Evolutionary conservation across 2,113 vertebrate species (phyloP), one percentile per base, ranked within the genome.

Genomic region (Motacilla tschutschensis): DNA sequence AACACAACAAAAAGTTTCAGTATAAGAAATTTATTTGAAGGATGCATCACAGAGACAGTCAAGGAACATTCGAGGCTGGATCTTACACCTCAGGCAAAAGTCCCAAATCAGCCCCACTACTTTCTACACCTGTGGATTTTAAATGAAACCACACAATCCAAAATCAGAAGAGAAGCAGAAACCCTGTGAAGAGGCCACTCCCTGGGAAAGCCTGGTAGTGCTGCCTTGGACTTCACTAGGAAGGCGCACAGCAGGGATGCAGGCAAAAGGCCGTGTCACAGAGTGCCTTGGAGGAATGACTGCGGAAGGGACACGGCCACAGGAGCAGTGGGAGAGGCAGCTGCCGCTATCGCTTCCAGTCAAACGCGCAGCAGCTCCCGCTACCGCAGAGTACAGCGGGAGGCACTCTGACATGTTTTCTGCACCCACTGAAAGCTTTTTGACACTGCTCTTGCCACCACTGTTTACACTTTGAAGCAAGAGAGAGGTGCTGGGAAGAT

Each of bases 201-300:
- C 35, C 43, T 36, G 25, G 24, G 33, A 72, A 20, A 92, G n/a
- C 29, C 26, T 31, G 48, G n/a, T 43, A 83, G 46, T 2, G 31
- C 59, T 69, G 76, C 41, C 59, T 31, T 18, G 40, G 50, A 41
- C 29, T 20, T 8, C 1, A 0, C 9, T 4, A 33, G 20, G 51
- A 81, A 57, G 69, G 63, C 8, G 24, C 11, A 14, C 4, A 55
- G 47, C 33, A 44, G 14, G 2, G 28, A 18, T 28, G 28, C 48
- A 43, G 54, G 41, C 54, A 24, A 29, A 67, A 65, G 66, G n/a
- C 79, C 2, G 0, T 1, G 17, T n/a, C 16, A 2, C 71, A 62
- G 31, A 0, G 0, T 33, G 44, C 65, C 57, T 53, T 1, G 1
- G 18, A 31, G 31, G 51, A 66, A 28, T 1, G 13, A 18, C 2